These are phyloP conservation scores for Homarus americanus DNA, from an alignment of 1,140 invertebrate genomes.

Conservation along the genomic window DNA sequence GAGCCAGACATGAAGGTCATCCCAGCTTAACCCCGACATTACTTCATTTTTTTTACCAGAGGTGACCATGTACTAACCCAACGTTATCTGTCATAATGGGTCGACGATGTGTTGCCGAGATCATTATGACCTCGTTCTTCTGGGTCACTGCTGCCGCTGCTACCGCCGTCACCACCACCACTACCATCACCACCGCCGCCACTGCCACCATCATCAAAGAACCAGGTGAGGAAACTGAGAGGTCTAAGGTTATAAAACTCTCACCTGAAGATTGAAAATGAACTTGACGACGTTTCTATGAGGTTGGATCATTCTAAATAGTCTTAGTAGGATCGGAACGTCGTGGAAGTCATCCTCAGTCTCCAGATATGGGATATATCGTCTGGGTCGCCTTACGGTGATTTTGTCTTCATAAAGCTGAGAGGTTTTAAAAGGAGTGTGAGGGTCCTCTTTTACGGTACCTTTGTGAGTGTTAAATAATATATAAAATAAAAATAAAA, in stretches of 20 bases:
- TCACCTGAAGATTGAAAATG: neutral
- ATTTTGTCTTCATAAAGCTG: no score
- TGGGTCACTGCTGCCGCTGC: conserved; percentile 19
- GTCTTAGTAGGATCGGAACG: neutral
- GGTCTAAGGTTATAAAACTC: no score
- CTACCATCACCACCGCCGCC: neutral
- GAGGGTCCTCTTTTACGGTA: no score
- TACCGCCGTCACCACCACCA: neutral
- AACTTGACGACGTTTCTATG: neutral
- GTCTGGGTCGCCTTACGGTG: no score
- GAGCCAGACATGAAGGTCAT: no score
- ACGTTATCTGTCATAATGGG: neutral
- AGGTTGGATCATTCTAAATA: neutral
- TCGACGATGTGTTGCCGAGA: neutral
- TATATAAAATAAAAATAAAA: no score
- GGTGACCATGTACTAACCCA: no score
- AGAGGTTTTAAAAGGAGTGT: no score
- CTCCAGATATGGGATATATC: no score
- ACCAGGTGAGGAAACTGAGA: neutral
- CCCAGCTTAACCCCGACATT: no score
- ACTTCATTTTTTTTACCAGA: no score
- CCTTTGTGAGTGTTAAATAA: no score
- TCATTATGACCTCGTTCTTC: conserved; percentile 34
- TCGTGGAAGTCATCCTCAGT: neutral
- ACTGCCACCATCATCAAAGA: neutral